Evolutionary conservation across 2,888 invertebrate species (phyloP).

Genomic region (Galerucella nymphaeae): DNA sequence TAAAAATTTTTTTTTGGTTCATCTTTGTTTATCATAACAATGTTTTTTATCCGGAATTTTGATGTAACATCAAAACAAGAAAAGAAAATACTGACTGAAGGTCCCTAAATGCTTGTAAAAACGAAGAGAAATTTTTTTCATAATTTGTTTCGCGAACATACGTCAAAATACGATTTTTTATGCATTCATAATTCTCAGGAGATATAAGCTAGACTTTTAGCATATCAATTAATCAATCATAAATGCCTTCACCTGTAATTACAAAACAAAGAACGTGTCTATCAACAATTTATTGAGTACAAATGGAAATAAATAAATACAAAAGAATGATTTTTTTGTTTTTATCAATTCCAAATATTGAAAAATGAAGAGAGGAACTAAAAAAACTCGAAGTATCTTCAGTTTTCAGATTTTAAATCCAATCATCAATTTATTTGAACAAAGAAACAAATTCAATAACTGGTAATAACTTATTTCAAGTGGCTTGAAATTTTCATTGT

Average conservation of each 20-base stretch:
- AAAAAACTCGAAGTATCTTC: too few relatives aligned
- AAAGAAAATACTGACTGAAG: slow-evolving; percentile 2
- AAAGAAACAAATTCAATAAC: too few relatives aligned
- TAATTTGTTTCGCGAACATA: not conserved
- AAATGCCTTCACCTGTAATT: not conserved
- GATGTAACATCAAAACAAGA: slow-evolving; percentile 3
- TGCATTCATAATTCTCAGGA: not conserved
- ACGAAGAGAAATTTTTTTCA: not conserved
- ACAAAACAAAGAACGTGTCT: too few relatives aligned
- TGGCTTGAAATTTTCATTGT: not conserved
- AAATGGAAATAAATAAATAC: too few relatives aligned
- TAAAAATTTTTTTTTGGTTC: too few relatives aligned
- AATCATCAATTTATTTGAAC: too few relatives aligned
- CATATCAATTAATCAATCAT: not conserved
- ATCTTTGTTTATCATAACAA: not conserved
- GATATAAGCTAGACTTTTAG: not conserved
- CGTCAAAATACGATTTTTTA: not conserved
- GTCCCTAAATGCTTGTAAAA: not conserved
- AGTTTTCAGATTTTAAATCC: too few relatives aligned
- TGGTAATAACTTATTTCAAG: too few relatives aligned
- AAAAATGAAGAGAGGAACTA: too few relatives aligned
- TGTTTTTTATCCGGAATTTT: not conserved
- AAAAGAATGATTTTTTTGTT: too few relatives aligned
- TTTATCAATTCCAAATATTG: too few relatives aligned
- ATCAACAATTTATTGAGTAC: too few relatives aligned